A percentile compares a stretch with the other conserved stretches of the same genome.
phyloP scores from a whole-genome alignment of 2,113 vertebrate species.

The Strix aluco region DNA sequence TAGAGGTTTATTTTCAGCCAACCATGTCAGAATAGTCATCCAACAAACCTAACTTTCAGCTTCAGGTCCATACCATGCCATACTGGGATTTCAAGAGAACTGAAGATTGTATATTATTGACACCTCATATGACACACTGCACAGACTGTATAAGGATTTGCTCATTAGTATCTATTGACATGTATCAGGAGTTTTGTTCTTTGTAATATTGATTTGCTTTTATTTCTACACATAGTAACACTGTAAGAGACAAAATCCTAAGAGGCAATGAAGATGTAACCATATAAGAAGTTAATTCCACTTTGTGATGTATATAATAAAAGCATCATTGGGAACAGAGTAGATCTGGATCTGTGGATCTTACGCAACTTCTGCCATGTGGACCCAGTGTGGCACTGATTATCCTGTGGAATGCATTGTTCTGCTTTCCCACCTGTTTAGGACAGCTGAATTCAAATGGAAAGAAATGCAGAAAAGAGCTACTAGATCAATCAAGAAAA shows the following conservation, averaged over 20 bases:
- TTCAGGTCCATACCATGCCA: background rate
- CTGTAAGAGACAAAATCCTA: background rate
- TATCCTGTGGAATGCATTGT: background rate
- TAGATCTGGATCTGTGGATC: background rate
- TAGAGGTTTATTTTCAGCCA: background rate
- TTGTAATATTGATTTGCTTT: background rate
- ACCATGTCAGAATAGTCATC: background rate
- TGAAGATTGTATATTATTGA: background rate
- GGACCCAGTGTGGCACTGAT: background rate
- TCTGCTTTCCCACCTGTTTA: background rate
- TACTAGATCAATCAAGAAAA: background rate
- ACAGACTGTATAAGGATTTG: background rate
- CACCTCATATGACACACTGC: background rate
- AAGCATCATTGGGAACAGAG: background rate
- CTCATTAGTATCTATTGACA: background rate
- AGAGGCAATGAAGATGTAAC: background rate
- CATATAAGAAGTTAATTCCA: background rate
- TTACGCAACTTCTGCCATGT: background rate
- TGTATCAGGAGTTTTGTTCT: background rate
- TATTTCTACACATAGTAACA: background rate
- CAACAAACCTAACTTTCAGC: background rate
- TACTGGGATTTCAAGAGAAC: background rate
- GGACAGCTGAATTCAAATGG: background rate
- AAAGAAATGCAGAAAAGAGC: background rate
- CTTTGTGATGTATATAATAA: background rate